Base-by-base conservation (phyloP, 2,113 vertebrate genomes). In the Cranoglanis bouderius region DNA sequence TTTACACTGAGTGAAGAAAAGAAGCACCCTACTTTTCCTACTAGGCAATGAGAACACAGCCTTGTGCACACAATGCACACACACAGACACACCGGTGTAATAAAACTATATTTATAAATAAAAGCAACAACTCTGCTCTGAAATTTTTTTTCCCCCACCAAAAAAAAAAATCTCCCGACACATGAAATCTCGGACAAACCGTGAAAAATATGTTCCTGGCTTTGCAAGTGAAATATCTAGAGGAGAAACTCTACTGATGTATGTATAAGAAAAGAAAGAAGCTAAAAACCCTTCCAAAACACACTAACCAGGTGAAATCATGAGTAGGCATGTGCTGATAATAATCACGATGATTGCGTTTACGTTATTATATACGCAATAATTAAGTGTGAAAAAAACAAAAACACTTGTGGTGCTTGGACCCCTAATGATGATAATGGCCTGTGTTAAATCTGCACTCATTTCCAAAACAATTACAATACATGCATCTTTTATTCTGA, bases 71-170 rank as follows among this genome's bases (percentile, higher is more conserved):
- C n/a, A 78, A 14, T 18, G 19, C 38, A 63, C 85, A 88, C 85
- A 88, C 91, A 90, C 49, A 38, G 86, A 89, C 89, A 88, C 61
- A 75, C 51, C 43, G 32, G n/a, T 24, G 49, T 90, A 89, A 97
- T 97, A 97, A 97, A 98, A 97, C 96, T 97, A 97, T 97, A 96
- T 97, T 97, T 96, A 98, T 97, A 98, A 98, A 98, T 97, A 96
- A 97, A 97, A 97, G 95, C 92, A 93, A 93, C 82, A 91, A 94
- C 93, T 93, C 92, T 94, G 92, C 90, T 93, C 92, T 90, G 92
- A 94, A 92, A n/a, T n/a, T n/a, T 92, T 93, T 93, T 93, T 94
- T 32, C 1, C 24, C 5, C 46, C 26, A 2, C 29, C 6, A 29
- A 29, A 9, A 93, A 95, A 94, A 95, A 93, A 92, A 89, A 91